phyloP scores from a whole-genome alignment of 2,888 invertebrate genomes.

The Andrena hattorfiana region DNA sequence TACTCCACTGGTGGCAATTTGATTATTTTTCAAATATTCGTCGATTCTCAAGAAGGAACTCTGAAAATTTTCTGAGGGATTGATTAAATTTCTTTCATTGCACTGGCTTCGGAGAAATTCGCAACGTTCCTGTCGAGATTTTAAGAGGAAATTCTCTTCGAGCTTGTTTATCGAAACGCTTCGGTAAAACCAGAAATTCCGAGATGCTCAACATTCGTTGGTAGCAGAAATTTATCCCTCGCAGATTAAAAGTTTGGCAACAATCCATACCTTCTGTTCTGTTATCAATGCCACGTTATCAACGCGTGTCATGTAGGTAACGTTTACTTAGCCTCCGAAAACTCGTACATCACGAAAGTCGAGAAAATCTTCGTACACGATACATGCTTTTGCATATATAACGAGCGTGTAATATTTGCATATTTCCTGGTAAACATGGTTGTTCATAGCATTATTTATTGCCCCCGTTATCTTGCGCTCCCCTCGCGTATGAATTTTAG shows the following conservation, averaged over 20 bases:
- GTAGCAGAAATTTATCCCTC: background rate
- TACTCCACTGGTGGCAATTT: too few relatives aligned
- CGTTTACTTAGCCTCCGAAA: background rate
- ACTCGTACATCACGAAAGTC: background rate
- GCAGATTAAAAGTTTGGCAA: background rate
- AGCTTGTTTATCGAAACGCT: background rate
- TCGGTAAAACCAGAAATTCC: too few relatives aligned
- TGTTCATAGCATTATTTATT: conserved; percentile 34
- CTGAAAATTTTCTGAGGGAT: background rate
- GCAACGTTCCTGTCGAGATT: background rate
- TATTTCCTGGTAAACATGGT: conserved; percentile 31
- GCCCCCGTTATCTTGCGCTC: conserved; percentile 22
- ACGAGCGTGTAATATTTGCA: conserved; percentile 46
- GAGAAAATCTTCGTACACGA: background rate
- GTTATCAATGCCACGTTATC: background rate
- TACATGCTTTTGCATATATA: conserved; percentile 14
- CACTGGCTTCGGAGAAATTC: background rate
- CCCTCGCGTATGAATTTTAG: background rate
- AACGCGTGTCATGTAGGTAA: background rate
- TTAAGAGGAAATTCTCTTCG: background rate
- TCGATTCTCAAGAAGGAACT: background rate
- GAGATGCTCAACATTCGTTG: background rate
- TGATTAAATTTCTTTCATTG: background rate
- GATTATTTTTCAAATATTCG: background rate
- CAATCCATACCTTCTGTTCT: background rate